Base-by-base conservation (phyloP, 2,888 invertebrate species). In the Bembecia ichneumoniformis region DNA sequence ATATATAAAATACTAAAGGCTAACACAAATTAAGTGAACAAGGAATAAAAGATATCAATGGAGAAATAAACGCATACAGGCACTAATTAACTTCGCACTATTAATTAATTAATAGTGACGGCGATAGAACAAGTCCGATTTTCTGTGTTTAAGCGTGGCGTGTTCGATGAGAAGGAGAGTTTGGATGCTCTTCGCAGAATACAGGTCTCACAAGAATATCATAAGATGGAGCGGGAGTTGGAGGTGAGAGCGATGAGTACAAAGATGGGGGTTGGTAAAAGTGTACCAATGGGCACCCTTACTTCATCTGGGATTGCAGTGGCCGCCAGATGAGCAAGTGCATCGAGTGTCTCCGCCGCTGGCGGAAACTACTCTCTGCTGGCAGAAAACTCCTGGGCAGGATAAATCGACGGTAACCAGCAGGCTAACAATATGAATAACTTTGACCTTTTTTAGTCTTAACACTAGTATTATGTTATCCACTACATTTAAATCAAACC, bases 261-360 rank as follows among this genome's bases (percentile, higher is more conserved):
- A 28, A 72, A 64, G 45, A 76, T 82, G 46, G 92, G 92, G 0
- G 90, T 61, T 94, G 93, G 93, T 93, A 82, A 68, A 91, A 90
- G 67, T 94, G 93, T 71, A 90, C 89, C 0, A 92, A 92, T 58
- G 92, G 91, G 0, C 93, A 93, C 67, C 66, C 82, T 35, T 93
- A 92, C 67, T 88, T 87, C 35, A 92, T 93, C 52, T 89, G 82
- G 0, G 90, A 91, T 2, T 93, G 93, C 63, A 93, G 93, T 3
- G 91, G 91, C 4, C 92, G 93, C 0, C 54, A 77, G 61, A 60
- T 63, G 44, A 61, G 83, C 1, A 76, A 50, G 43, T 93, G 93
- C 63, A 66, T 71, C 0, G 91, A 91, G 52, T 93, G 92, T 64
- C 0, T 88, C 64, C 0, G 1, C 3, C 0, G 89, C 92, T 51